Conservation (phyloP, 2,113 vertebrate species). For the Rhabdomys dilectus region DNA sequence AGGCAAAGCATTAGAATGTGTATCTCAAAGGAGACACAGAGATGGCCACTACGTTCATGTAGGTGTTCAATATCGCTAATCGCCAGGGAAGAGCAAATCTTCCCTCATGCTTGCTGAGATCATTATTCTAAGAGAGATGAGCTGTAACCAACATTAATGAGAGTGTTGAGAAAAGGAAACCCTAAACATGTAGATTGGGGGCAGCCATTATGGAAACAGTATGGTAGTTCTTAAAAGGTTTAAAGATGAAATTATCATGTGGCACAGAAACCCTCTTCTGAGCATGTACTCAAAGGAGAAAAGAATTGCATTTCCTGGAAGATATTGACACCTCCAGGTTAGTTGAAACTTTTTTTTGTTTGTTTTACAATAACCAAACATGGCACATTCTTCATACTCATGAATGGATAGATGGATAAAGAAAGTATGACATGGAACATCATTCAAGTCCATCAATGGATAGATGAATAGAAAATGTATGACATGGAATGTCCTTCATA, state of each 20-base stretch:
- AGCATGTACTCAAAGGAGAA: neutral
- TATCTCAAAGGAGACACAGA: neutral
- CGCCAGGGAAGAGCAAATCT: neutral
- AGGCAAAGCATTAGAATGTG: neutral
- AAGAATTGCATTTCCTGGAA: neutral
- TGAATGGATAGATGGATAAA: no score
- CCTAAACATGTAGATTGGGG: neutral
- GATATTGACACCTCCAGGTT: neutral
- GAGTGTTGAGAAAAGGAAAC: neutral
- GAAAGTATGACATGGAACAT: no score
- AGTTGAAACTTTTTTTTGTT: neutral
- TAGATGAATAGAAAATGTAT: no score
- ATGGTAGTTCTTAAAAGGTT: neutral
- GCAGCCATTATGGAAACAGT: neutral
- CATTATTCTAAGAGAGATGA: neutral
- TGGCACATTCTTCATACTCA: neutral
- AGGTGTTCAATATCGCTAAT: neutral
- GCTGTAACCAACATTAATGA: neutral
- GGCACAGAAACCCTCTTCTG: neutral
- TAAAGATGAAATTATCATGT: neutral
- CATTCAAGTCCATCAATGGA: no score
- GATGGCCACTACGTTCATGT: fast-evolving
- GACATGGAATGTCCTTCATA: no score
- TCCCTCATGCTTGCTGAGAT: neutral
- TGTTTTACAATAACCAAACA: neutral